Base-by-base conservation (phyloP, 2,888 invertebrate species). In the Agriopis marginaria region DNA sequence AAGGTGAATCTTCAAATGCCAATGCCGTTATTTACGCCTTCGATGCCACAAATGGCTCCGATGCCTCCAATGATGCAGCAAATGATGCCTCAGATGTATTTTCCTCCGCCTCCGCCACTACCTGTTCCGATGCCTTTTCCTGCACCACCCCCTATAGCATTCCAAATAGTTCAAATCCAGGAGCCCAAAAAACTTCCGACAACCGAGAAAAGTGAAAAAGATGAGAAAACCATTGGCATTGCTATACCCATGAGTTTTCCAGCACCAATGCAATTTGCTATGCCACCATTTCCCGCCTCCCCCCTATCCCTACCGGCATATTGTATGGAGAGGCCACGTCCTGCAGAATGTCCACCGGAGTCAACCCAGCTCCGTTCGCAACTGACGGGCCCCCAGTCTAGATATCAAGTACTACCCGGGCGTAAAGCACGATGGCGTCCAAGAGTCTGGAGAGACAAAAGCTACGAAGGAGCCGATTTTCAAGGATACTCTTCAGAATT, bases 21-120 rank as follows among this genome's bases (percentile, higher is more conserved):
- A 8, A 60, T 66, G 58, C 58, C 58, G 10, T 23, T 58, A 23
- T 58, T 58, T 45, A 60, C 64, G 59, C 39, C 63, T 11, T 54
- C 59, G 23, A 51, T 67, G 67, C 32, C 49, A 9, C 39, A 80
- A 32, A 60, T 60, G 60, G 14, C 59, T 32, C 32, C 60, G 8
- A 60, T 61, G 60, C 50, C 60, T 50, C 60, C 39, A 9, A 58
- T 68, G 58, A 58, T 68, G 58, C 14, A 40, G 5, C 39, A 50
- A 7, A 51, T 61, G 61, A 61, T 61, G 61, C 50, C 60, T 49
- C 49, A 39, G 7, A 62, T 62, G 61, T 61, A 14, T 23, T 61
- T 17, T 3, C 61, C 61, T 12, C 61, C 49, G 9, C 62, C 62
- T 3, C 62, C 23, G 14, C 50, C 42, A 4, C 42, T 23, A 17